Evolutionary conservation across 2,888 invertebrate genomes (phyloP), one percentile per base, ranked within the genome.

Genomic region (Cheilosia grossa): DNA sequence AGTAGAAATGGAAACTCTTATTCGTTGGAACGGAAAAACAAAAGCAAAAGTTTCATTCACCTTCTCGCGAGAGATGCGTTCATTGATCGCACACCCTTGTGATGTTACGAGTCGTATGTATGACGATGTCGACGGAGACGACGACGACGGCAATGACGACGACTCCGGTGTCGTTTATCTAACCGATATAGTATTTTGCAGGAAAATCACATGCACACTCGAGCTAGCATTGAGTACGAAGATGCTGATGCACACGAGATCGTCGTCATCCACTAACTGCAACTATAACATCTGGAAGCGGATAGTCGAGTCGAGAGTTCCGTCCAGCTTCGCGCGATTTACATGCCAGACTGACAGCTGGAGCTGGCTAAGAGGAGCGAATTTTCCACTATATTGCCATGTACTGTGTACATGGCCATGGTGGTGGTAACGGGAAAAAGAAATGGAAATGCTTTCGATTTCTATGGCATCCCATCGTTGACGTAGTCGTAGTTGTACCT

Each of bases 361-460:
- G 51, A 74, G 56, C 24, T 70, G 64, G 83, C 61, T 75, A 30
- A 37, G 85, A 81, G 85, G 61, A 85, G 81, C 85, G 61, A 81
- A 85, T 81, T 85, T 81, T 85, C 85, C 75, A 44, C 85, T 70
- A 44, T 64, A 47, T 44, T 33, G 37, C 44, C 53, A 74, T 37
- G 13, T 83, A 63, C 67, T 66, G 54, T 67, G 66, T 19, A 49
- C 19, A 24, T 33, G 81, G 81, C 54, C 70, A 42, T 74, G 81
- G 81, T 75, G 75, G 81, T 85, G 85, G 85, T 75, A 74, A 81
- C 81, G 85, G 81, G 77, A 81, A 80, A 82, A 86, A 82, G 77
- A 86, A 81, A 82, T 75, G 82, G 77, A 81, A 86, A 81, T 86
- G 82, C 85, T 86, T 86, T 86, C 85, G 85, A 78, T 86, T 86